Conservation (phyloP, 2,113 vertebrate species). For the Himantopus leucocephalus region DNA sequence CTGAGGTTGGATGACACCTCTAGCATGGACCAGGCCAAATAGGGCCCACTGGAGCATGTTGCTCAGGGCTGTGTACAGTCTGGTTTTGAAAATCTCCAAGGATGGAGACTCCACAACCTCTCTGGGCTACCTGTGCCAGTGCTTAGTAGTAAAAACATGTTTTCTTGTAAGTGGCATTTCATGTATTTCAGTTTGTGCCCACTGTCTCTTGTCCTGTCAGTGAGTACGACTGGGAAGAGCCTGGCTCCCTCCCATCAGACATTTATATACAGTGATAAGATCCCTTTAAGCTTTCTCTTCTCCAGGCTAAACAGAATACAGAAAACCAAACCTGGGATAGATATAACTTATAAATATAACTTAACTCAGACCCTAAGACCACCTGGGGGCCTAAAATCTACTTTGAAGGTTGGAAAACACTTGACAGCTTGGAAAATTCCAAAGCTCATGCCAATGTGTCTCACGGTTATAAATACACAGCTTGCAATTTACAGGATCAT, state of each 20-base stretch:
- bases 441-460: background rate
- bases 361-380: background rate
- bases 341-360: background rate
- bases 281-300: background rate
- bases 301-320: background rate
- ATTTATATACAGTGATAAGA: background rate
- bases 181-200: background rate
- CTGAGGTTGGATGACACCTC: background rate
- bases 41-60: background rate
- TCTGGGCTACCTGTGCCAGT: background rate
- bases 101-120: background rate
- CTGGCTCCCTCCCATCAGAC: background rate
- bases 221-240: background rate
- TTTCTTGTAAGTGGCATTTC: background rate
- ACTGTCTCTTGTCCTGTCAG: background rate
- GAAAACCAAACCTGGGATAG: background rate
- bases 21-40: background rate
- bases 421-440: background rate
- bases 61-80: background rate
- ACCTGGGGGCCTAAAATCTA: background rate
- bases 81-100: background rate
- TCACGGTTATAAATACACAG: background rate
- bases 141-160: background rate
- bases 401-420: background rate
- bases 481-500: background rate